Evolutionary conservation across 2,797 vertebrate species (phyloP), one percentile per base, ranked within the genome.

Genomic region (Crocodylus rhombifer): DNA sequence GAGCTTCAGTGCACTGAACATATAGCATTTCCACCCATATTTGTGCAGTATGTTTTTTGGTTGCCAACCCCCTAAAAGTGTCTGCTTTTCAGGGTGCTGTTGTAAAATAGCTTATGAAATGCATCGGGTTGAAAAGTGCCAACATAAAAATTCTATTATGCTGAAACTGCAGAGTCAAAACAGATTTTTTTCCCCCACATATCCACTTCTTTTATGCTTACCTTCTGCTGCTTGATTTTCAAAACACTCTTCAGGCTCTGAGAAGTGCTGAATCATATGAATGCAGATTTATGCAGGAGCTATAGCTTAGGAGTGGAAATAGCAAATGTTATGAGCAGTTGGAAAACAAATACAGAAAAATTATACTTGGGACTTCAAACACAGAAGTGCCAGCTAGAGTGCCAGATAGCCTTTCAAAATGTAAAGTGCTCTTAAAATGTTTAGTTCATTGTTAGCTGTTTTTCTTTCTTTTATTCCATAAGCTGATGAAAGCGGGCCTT

Each of bases 401-500:
- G 28, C 2, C 56, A 62, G 7, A 3, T 75, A 7, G 3, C 26
- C n/a, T 26, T 42, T 74, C 3, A 8, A 84, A 79, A 17, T 57
- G 36, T 2, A 14, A 14, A 62, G 64, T 0, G 3, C 36, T 14
- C 28, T 63, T 64, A 14, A 26, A 3, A 1, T 2, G 11, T 73
- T 79, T 33, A 51, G 4, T 25, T 73, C 42, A 58, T 78, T 60
- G 51, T 18, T 13, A 16, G 7, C 33, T n/a, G 61, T 55, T 63
- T 13, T 87, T 89, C 3, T 65, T 89, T 13, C 88, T 16, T 69
- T 1, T 76, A 8, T 80, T 3, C 25, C 21, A 11, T 8, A 88
- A 97, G 98, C 60, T 86, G 88, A 86, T 25, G 97, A 97, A 51
- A 96, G 88, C 10, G 96, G 97, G 6, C 58, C 97, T 33, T 94